Evolutionary conservation across 2,797 vertebrate genomes (phyloP), one percentile per base, ranked within the genome.

Genomic region (Corythornis leucogaster): DNA sequence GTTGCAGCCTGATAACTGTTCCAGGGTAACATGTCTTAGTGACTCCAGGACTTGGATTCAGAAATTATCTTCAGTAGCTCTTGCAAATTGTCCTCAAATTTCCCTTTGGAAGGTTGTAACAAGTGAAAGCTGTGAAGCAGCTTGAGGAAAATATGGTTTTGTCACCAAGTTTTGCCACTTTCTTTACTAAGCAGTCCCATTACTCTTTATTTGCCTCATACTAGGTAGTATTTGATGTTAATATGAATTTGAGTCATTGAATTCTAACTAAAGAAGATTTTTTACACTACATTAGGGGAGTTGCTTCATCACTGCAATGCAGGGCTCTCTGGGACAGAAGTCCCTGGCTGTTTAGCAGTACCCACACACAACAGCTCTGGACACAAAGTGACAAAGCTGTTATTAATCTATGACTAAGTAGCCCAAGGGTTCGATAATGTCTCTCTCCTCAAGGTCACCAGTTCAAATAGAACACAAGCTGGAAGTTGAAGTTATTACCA

Each of bases 1-100:
- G 4, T 8, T 19, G 31, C 8, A 15, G 38, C 21, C 46, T 15
- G 31, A 8, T 2, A 2, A 2, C 43, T 53, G 40, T 22, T 12
- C 38, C 11, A 2, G 43, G 4, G 1, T 7, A 2, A 11, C 6
- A 1, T 3, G 28, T 31, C 40, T 15, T 12, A 9, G 79, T 7
- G 55, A 53, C 22, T 10, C 31, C 53, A 38, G 55, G 12, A 40
- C 38, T 40, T 40, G 38, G 38, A 40, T 40, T 40, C 38, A 40
- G 38, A 40, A 40, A 40, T 40, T 40, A 40, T 40, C 38, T 40
- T 40, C 38, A 79, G 71, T 5, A 66, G 17, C 54, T 45, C 53
- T 35, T 81, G 79, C 82, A 73, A 25, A 35, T 4, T 11, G 31
- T 25, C 55, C 51, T 18, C 64, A 57, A 15, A 31, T 57, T 55